These are phyloP conservation scores for Vulpes vulpes DNA, from an alignment of 2,113 vertebrate genomes.

Conservation along the genomic window DNA sequence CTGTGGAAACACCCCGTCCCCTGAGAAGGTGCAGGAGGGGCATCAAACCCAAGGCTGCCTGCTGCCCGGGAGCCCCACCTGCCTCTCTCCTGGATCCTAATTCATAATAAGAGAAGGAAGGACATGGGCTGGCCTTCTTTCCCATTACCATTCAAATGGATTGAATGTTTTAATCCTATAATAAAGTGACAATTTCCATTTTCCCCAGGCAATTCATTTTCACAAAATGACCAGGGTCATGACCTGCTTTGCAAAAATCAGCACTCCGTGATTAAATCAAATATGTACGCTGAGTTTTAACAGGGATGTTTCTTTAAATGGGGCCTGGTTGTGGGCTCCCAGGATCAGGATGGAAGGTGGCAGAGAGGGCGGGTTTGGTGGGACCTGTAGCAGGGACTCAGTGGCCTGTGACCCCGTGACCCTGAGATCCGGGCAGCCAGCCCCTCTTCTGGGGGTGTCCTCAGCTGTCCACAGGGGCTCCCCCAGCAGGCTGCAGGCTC, in stretches of 20 bases:
- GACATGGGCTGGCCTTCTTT: neutral
- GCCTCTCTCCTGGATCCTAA: neutral
- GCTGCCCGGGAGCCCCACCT: neutral
- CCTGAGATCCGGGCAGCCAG: neutral
- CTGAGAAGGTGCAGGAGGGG: neutral
- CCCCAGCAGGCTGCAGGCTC: too few relatives aligned
- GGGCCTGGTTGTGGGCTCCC: too few relatives aligned
- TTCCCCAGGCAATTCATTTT: slow-evolving; percentile 70
- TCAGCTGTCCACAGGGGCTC: neutral
- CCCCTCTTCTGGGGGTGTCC: neutral
- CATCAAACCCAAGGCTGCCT: neutral
- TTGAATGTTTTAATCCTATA: slow-evolving; percentile 64
- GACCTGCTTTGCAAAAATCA: slow-evolving; percentile 43
- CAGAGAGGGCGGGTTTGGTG: neutral
- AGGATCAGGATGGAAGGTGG: neutral
- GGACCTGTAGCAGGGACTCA: neutral
- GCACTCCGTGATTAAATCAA: slow-evolving; percentile 28
- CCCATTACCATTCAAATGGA: slow-evolving; percentile 45
- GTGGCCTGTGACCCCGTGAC: neutral
- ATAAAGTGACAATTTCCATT: slow-evolving; percentile 78
- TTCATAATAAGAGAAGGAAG: slow-evolving; percentile 11
- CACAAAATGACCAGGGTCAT: slow-evolving; percentile 62
- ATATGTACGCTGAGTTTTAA: neutral
- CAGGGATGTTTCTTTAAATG: neutral
- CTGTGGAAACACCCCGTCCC: rapidly evolving